These are phyloP conservation scores for Lithophane semibrunnea DNA, from an alignment of 2,888 invertebrate genomes.

Conservation along the genomic window DNA sequence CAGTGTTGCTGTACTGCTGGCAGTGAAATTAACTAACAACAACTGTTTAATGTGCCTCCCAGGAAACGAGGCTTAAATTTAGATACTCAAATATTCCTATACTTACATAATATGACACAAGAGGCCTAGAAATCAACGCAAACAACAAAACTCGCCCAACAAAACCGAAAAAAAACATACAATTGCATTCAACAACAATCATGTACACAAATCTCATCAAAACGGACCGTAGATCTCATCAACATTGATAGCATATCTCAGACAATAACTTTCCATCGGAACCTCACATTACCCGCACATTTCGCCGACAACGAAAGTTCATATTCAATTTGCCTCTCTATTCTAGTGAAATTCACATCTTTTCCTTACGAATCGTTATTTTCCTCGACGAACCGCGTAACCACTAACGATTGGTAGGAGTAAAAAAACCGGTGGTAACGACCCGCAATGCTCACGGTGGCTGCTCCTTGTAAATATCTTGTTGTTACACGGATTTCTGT, in stretches of 20 bases:
- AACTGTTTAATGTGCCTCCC: no score
- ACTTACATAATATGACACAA: background rate
- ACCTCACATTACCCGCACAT: constrained; percentile 71
- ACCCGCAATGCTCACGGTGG: constrained; percentile 66
- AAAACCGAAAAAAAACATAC: constrained; percentile 27
- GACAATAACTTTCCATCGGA: constrained; percentile 72
- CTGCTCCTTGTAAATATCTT: constrained; percentile 59
- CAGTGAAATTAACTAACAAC: no score
- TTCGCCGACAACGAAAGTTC: constrained; percentile 80
- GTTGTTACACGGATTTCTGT: constrained; percentile 37
- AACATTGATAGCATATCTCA: constrained; percentile 68
- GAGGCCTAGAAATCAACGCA: constrained; percentile 2
- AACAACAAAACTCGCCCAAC: constrained; percentile 14
- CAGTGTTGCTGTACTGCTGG: no score
- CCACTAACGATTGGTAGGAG: constrained; percentile 73
- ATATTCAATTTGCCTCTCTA: constrained; percentile 80
- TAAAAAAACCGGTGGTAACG: constrained; percentile 71
- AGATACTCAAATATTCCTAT: background rate
- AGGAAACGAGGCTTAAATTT: no score
- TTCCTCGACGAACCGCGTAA: constrained; percentile 75
- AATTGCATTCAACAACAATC: constrained; percentile 63
- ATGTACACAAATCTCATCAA: constrained; percentile 60
- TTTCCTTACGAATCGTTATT: constrained; percentile 65
- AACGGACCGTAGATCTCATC: constrained; percentile 66
- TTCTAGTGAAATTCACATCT: constrained; percentile 76